Conservation (phyloP, 2,113 vertebrate genomes). For the Odocoileus hemionus region DNA sequence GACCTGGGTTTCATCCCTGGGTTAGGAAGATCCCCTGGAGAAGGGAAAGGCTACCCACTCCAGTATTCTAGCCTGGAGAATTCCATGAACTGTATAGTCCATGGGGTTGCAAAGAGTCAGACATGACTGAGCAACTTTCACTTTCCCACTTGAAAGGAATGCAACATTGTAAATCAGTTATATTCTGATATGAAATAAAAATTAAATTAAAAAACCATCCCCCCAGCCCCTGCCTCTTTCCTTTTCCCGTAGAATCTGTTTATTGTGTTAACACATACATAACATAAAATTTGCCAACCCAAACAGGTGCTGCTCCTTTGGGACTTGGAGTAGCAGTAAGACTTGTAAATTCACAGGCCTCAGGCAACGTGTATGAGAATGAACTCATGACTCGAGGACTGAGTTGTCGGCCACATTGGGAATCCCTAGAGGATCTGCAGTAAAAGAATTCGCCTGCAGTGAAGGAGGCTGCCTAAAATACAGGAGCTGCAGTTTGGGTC, state of each 20-base stretch:
- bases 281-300: neutral
- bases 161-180: neutral
- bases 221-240: neutral
- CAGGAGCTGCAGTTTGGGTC: neutral
- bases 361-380: accelerated
- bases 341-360: accelerated
- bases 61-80: neutral
- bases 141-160: neutral
- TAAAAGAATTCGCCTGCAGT: neutral
- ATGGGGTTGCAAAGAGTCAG: accelerated
- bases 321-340: neutral
- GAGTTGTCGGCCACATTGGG: accelerated
- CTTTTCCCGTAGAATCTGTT: neutral
- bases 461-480: neutral
- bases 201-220: neutral
- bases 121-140: neutral
- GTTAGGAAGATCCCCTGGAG: neutral
- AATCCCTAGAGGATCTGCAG: neutral
- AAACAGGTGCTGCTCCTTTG: no score
- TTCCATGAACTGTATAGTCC: neutral
- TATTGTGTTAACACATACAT: neutral
- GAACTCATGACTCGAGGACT: accelerated
- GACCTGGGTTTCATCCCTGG: neutral
- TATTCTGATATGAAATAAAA: neutral
- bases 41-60: neutral